phyloP scores from a whole-genome alignment of 2,113 vertebrate genomes.

The Toxotes chatareus region DNA sequence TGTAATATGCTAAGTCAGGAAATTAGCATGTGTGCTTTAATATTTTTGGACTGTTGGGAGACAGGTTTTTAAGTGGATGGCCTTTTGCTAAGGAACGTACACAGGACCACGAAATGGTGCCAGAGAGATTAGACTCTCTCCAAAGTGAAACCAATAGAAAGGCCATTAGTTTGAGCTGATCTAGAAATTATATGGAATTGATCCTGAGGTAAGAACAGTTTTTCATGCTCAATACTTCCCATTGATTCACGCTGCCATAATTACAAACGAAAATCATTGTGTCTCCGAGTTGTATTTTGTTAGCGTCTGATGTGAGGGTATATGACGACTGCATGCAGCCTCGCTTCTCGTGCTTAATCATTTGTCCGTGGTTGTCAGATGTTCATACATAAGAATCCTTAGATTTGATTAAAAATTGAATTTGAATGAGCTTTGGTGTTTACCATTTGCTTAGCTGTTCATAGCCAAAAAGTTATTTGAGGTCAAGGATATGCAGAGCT shows the following conservation, averaged over 20 bases:
- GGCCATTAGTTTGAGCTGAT: constrained; percentile 83
- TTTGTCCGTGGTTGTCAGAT: neutral
- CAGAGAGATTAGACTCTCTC: constrained; percentile 67
- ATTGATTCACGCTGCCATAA: constrained; percentile 79
- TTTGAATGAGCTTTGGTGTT: constrained; percentile 2
- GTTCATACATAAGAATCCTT: constrained; percentile 4
- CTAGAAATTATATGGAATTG: constrained; percentile 84
- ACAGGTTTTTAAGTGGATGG: constrained; percentile 72
- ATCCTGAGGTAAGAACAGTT: constrained; percentile 78
- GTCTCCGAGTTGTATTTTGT: constrained; percentile 76
- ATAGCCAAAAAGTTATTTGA: constrained; percentile 18
- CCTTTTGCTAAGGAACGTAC: constrained; percentile 67
- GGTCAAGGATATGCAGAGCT: constrained; percentile 13
- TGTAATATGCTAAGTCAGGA: constrained; percentile 74
- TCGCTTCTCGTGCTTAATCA: constrained; percentile 11
- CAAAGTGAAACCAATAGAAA: constrained; percentile 79
- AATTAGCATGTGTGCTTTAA: constrained; percentile 79
- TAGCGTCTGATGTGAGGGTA: constrained; percentile 55
- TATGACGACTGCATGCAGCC: constrained; percentile 18
- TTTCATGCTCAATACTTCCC: constrained; percentile 79
- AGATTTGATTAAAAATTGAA: constrained; percentile 7
- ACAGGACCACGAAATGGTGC: constrained; percentile 72
- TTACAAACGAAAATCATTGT: constrained; percentile 82
- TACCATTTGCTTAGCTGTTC: constrained; percentile 6
- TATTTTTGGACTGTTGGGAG: constrained; percentile 77